Base-by-base conservation (phyloP, 2,797 vertebrate genomes). In the Centroberyx gerrardi region DNA sequence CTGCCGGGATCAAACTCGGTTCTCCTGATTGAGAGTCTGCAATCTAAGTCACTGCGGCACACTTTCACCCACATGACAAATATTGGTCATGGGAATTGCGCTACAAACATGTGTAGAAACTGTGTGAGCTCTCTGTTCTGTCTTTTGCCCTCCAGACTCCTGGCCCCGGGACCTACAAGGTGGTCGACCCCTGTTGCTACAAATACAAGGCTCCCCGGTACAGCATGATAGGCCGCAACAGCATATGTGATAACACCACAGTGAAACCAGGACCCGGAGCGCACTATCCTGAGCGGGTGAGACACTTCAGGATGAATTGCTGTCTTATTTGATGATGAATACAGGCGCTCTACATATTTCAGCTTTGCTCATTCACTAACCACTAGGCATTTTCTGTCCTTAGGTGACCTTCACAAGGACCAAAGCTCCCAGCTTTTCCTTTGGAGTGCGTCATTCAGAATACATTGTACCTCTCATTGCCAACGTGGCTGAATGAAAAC, bases 371-470 rank as follows among this genome's bases (percentile, higher is more conserved):
- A 36, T 36, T 59, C 22, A 65, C 31, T 74, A 33, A 66, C 28
- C 51, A 38, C 42, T 2, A 8, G 22, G 22, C 22, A 56, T 68
- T 73, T 49, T 79, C n/a, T 68, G 12, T 69, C 75, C 27, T 5
- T 66, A 96, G 95, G 95, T 95, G 46, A 92, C 85, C 14, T 69
- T 81, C 52, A 91, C 93, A 58, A 90, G 29, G 81, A 1, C 44
- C 55, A 92, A 88, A 76, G 87, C 93, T 54, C 95, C 95, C 1
- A 93, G 94, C 52, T 96, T 92, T 67, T 92, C 93, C 27, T 97
- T 98, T 76, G 97, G 97, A 67, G 80, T 97, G 70, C 95, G 94
- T 40, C 97, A 97, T 73, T 97, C 97, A 0, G 87, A 97, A 13
- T 96, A 92, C 55, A 78, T 93, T n/a, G 70, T 92, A 10, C 94